These are phyloP conservation scores for Leptodactylus fallax DNA, from an alignment of 2,797 vertebrate species.

Conservation along the genomic window DNA sequence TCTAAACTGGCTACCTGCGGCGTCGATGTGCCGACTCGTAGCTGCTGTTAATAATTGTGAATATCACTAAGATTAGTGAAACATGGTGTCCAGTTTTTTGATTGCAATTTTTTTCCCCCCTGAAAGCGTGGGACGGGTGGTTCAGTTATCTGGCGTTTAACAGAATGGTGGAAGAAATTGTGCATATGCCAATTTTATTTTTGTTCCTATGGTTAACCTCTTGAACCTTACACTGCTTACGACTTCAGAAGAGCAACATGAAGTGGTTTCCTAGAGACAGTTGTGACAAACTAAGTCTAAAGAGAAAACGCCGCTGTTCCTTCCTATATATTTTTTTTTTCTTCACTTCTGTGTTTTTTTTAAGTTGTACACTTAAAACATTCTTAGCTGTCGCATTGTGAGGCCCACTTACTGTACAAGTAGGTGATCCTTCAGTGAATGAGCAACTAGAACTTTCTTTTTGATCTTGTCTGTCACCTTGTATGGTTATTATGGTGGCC, in stretches of 20 bases:
- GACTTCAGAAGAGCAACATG: constrained; percentile 82
- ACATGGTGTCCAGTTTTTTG: constrained; percentile 87
- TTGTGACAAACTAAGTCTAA: constrained; percentile 70
- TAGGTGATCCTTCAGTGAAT: constrained; percentile 38
- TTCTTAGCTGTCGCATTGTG: constrained; percentile 82
- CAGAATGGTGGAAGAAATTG: constrained; percentile 84
- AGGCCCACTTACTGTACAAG: constrained; percentile 60
- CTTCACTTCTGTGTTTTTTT: constrained; percentile 74
- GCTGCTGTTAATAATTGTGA: constrained; percentile 82
- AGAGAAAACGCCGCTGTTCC: constrained; percentile 40
- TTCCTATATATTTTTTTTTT: constrained; percentile 73
- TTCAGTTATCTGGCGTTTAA: constrained; percentile 66
- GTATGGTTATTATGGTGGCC: constrained; percentile 70
- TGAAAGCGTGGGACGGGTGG: constrained; percentile 84
- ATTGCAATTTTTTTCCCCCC: constrained; percentile 58
- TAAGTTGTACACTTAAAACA: constrained; percentile 84
- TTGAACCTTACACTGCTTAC: constrained; percentile 83
- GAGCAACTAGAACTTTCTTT: constrained; percentile 40
- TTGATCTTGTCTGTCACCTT: constrained; percentile 76
- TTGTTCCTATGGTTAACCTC: constrained; percentile 72
- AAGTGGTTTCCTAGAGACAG: constrained; percentile 81
- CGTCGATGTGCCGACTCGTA: constrained; percentile 78
- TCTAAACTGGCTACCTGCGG: constrained; percentile 84
- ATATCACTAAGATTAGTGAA: constrained; percentile 85
- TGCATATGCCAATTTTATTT: constrained; percentile 89